Evolutionary conservation across 1,140 invertebrate genomes (phyloP).

Genomic region (Eueides isabella): DNA sequence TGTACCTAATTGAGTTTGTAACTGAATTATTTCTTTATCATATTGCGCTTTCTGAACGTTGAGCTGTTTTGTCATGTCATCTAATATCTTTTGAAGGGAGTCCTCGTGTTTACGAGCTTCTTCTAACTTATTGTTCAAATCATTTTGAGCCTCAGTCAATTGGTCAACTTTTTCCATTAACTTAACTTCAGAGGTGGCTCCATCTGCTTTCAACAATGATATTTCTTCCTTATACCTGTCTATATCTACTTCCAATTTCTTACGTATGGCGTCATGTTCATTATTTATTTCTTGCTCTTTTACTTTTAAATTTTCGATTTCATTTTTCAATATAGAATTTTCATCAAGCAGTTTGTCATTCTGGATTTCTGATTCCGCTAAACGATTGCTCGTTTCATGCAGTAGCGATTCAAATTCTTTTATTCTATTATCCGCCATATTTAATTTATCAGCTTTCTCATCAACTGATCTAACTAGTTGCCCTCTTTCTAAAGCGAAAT

Average conservation of each 20-base stretch:
- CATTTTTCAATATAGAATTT: constrained; percentile 72
- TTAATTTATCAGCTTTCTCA: constrained; percentile 62
- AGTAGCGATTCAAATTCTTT: constrained; percentile 62
- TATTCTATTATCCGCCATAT: constrained; percentile 62
- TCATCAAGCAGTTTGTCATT: constrained; percentile 69
- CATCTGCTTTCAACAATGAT: constrained; percentile 69
- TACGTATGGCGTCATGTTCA: constrained; percentile 62
- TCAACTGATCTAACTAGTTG: constrained; percentile 60
- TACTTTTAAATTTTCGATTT: constrained; percentile 69
- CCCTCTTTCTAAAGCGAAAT: constrained; percentile 63
- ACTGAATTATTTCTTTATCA: constrained; percentile 67
- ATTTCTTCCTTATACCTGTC: constrained; percentile 75
- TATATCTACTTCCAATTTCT: constrained; percentile 71
- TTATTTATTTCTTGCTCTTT: constrained; percentile 70
- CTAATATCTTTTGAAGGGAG: constrained; percentile 73
- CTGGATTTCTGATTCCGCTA: constrained; percentile 58
- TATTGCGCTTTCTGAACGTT: constrained; percentile 64
- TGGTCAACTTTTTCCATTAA: constrained; percentile 80
- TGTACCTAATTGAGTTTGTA: constrained; percentile 55
- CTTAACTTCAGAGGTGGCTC: constrained; percentile 75
- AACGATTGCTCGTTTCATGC: constrained; percentile 49
- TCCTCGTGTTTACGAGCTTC: constrained; percentile 76
- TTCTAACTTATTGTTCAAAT: constrained; percentile 79
- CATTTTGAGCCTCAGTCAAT: constrained; percentile 77
- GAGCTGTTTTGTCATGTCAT: constrained; percentile 69